These are phyloP conservation scores for Tenualosa thibaudeaui DNA, from an alignment of 2,797 vertebrate genomes.

Conservation along the genomic window DNA sequence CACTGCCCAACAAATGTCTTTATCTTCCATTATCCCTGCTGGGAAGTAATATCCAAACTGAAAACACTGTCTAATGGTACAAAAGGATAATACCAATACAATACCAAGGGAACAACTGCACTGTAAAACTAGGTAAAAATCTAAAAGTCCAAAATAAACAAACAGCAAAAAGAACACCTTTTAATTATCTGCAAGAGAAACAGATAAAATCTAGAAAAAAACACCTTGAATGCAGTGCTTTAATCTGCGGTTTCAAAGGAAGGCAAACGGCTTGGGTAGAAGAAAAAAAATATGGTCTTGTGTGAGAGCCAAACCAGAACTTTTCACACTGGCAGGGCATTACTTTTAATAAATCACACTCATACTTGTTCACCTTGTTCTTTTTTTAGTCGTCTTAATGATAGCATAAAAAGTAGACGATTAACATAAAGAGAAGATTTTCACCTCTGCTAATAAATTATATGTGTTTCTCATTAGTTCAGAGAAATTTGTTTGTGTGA, in stretches of 20 bases:
- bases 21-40: not conserved
- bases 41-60: not conserved
- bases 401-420: not conserved
- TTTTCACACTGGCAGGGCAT: not conserved
- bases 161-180: not conserved
- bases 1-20: not conserved
- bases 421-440: not conserved
- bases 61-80: not conserved
- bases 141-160: not conserved
- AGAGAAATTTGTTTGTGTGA: not conserved
- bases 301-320: not conserved
- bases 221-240: not conserved
- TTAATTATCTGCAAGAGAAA: not conserved
- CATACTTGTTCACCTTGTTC: constrained; percentile 19
- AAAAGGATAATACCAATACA: not conserved
- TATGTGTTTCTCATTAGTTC: not conserved
- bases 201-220: not conserved
- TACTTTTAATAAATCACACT: constrained; percentile 17
- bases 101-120: not conserved
- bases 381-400: not conserved
- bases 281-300: not conserved
- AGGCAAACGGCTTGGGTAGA: not conserved
- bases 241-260: constrained; percentile 9
- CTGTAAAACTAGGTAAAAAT: not conserved
- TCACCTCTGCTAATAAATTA: not conserved